Conservation (phyloP, 2,888 invertebrate species). For the Diarsia mendica region DNA sequence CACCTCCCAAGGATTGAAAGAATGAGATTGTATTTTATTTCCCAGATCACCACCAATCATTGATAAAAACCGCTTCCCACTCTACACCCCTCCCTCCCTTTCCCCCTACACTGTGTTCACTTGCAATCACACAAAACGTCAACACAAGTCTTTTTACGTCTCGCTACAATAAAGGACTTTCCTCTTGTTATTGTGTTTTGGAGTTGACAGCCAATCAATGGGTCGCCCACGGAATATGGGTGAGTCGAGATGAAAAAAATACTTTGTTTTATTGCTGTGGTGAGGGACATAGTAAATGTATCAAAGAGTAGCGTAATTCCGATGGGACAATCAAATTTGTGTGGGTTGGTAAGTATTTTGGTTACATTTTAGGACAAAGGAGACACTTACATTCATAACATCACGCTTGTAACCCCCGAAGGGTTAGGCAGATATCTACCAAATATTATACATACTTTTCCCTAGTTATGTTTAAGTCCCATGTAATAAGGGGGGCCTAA, state of each 20-base stretch:
- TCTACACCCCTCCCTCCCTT: not conserved
- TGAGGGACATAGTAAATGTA: slow-evolving; percentile 1
- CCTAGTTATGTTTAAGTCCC: too few relatives aligned
- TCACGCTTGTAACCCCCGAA: too few relatives aligned
- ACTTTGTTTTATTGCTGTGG: slow-evolving; percentile 66
- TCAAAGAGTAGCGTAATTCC: slow-evolving; percentile 21
- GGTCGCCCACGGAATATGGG: slow-evolving; percentile 69
- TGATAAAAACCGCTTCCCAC: not conserved
- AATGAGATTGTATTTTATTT: not conserved
- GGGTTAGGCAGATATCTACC: too few relatives aligned
- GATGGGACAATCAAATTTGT: too few relatives aligned
- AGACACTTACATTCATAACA: too few relatives aligned
- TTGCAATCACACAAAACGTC: slow-evolving; percentile 57
- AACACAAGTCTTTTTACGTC: slow-evolving; percentile 69
- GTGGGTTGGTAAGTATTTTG: not conserved
- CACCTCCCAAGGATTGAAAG: not conserved
- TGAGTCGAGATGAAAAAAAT: slow-evolving; percentile 67
- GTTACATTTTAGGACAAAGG: too few relatives aligned
- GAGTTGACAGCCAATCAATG: slow-evolving; percentile 78
- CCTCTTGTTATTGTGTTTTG: slow-evolving; percentile 73
- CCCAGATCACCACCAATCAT: not conserved
- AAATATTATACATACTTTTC: too few relatives aligned
- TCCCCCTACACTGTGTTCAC: slow-evolving; percentile 18
- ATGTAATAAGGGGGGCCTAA: too few relatives aligned
- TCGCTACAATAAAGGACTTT: slow-evolving; percentile 71